Percentiles rank a stretch among this genome's conserved stretches.
Conservation (phyloP, 2,113 vertebrate genomes). For the Phocoena phocoena region DNA sequence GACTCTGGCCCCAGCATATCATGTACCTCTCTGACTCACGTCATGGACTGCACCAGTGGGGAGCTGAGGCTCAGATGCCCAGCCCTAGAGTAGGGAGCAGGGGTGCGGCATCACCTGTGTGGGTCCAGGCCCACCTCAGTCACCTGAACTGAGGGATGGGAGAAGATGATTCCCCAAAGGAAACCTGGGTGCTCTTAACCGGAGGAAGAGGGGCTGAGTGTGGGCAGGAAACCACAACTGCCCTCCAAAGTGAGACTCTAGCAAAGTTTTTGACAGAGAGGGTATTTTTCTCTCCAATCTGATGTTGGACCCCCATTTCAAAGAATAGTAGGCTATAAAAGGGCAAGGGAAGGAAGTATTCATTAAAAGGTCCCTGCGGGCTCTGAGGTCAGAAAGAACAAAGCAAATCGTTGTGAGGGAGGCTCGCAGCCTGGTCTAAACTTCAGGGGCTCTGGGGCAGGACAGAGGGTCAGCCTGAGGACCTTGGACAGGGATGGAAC, state of each 20-base stretch:
- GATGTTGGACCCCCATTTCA: conserved; percentile 34
- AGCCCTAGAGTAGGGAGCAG: not conserved
- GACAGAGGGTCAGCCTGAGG: not conserved
- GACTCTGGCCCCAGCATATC: not conserved
- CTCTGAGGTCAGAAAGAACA: conserved; percentile 23
- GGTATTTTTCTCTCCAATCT: conserved; percentile 30
- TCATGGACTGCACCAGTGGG: accelerated
- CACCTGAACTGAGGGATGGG: too few relatives aligned
- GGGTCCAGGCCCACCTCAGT: not conserved
- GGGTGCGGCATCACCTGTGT: not conserved
- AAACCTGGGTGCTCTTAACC: not conserved
- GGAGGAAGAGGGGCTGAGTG: not conserved
- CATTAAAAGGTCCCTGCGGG: conserved; percentile 42
- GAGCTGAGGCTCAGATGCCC: not conserved
- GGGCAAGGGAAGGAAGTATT: conserved; percentile 56
- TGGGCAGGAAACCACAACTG: not conserved
- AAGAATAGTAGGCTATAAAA: conserved; percentile 59
- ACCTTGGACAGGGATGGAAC: too few relatives aligned
- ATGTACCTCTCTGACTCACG: not conserved
- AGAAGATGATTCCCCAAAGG: not conserved
- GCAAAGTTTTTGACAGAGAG: not conserved
- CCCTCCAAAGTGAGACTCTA: not conserved
- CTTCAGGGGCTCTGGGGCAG: not conserved
- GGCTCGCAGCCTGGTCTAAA: not conserved
- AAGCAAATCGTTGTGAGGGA: not conserved